Evolutionary conservation across 2,888 invertebrate genomes (phyloP).

Genomic region (Agrochola litura): DNA sequence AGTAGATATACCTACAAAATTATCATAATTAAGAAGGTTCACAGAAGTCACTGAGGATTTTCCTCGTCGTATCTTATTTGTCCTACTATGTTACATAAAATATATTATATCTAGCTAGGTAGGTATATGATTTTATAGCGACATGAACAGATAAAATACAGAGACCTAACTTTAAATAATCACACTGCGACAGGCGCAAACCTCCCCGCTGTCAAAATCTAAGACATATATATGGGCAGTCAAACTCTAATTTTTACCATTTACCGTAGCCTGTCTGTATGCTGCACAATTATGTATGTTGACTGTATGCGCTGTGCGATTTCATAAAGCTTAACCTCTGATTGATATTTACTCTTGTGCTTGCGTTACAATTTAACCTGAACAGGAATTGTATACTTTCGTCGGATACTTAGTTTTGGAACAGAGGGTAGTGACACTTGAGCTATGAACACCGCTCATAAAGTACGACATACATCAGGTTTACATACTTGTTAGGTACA

Average conservation of each 20-base stretch:
- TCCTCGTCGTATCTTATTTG: conserved; percentile 3
- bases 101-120: not conserved
- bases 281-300: no score
- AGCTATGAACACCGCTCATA: no score
- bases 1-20: not conserved
- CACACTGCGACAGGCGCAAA: not conserved
- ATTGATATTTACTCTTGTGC: not conserved
- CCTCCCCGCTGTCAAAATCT: no score
- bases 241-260: no score
- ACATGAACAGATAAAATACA: not conserved
- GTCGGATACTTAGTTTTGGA: no score
- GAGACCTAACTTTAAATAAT: not conserved
- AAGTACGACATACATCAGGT: not conserved
- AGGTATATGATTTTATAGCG: not conserved
- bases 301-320: no score
- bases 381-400: no score
- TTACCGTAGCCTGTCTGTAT: no score
- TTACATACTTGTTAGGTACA: no score
- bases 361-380: no score
- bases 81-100: not conserved
- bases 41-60: not conserved
- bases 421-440: no score
- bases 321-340: not conserved
- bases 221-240: no score
- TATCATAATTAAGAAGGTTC: not conserved